Evolutionary conservation across 2,888 invertebrate genomes (phyloP), one percentile per base, ranked within the genome.

Genomic region (Zootermopsis nevadensis): DNA sequence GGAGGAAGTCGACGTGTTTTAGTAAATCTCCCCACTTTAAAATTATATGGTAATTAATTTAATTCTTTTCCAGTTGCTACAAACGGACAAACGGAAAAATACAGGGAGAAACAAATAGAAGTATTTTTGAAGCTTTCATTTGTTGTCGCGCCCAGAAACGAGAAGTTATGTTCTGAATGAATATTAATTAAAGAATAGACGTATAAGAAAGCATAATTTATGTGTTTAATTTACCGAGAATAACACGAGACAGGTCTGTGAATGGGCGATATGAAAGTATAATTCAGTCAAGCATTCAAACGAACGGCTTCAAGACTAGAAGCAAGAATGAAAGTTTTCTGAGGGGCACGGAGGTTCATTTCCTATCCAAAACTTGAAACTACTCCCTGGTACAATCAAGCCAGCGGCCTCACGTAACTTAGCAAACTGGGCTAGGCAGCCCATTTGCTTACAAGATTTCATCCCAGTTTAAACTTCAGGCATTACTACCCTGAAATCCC

Each of bases 351-450:
- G 27, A 60, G 12, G n/a, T 27, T 60, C n/a, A 2, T 27, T 60
- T 0, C 60, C 27, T 60, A 60, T 60, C 60, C n/a, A 60, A 60
- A 60, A 60, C 60, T 6, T 27, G 27, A 7, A 60, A 60, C 8
- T 60, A 60, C 60, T 27, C 27, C n/a, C 27, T n/a, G 60, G 60
- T 60, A 6, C 60, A 60, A 60, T 60, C 27, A 60, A n/a, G n/a
- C n/a, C 2, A 27, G 27, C n/a, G 27, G 60, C n/a, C 60, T 12
- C 1, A 7, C 7, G 6, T 27, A 27, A n/a, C n/a, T 53, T 60
- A n/a, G 60, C n/a, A n/a, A 60, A 60, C 60, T 60, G n/a, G n/a
- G n/a, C n/a, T 12, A 60, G n/a, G 60, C 60, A 60, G 60, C n/a
- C 27, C 60, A n/a, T n/a, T 60, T 60, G 60, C 60, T 60, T 60